Conservation (phyloP, 2,888 invertebrate species). For the Phyto melanocephala region DNA sequence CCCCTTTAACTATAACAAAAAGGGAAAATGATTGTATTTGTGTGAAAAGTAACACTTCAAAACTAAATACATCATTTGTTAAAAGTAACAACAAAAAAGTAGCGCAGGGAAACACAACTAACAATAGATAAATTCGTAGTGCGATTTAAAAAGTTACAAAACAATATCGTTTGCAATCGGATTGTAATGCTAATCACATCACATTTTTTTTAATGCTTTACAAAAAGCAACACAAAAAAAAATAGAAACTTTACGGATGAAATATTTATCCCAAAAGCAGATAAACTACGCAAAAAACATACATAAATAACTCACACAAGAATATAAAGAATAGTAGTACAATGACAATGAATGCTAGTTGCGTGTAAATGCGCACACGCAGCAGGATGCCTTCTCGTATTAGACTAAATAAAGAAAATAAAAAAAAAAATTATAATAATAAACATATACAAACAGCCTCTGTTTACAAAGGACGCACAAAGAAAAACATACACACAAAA, state of each 20-base stretch:
- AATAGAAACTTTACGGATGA: conserved; percentile 51
- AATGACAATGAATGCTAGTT: conserved; percentile 56
- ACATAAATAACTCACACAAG: background rate
- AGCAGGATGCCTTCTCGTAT: conserved; percentile 67
- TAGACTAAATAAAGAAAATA: conserved; percentile 23
- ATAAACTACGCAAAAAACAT: conserved; percentile 63
- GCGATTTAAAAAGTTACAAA: conserved; percentile 68
- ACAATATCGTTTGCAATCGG: conserved; percentile 74
- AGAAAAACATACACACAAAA: conserved; percentile 37
- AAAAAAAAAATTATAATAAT: conserved; percentile 58
- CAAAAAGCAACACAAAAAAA: conserved; percentile 49
- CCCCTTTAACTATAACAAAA: background rate
- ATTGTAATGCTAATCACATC: conserved; percentile 74
- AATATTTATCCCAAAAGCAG: conserved; percentile 58
- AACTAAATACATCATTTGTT: conserved; percentile 59
- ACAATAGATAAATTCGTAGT: conserved; percentile 44
- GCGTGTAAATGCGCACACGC: conserved; percentile 69
- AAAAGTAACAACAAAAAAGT: conserved; percentile 29
- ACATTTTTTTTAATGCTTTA: conserved; percentile 54
- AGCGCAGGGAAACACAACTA: conserved; percentile 21
- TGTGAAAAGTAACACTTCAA: conserved; percentile 63
- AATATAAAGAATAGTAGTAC: background rate
- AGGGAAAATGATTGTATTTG: conserved; percentile 40
- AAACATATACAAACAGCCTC: conserved; percentile 51
- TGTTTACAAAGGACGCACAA: conserved; percentile 50